phyloP scores from a whole-genome alignment of 2,797 vertebrate genomes.

The Periparus ater region DNA sequence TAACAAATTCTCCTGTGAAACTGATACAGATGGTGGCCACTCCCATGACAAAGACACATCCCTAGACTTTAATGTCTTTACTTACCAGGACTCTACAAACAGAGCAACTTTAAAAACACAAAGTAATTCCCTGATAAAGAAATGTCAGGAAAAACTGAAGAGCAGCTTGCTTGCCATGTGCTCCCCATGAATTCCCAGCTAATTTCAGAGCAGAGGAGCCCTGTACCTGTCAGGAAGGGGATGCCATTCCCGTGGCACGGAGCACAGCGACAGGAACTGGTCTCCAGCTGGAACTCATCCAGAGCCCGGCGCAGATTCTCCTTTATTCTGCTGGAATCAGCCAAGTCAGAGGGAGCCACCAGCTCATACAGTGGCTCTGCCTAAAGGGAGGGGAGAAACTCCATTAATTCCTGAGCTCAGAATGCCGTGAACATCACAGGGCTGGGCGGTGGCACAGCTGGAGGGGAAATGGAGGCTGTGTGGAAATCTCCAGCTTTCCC shows the following conservation, averaged over 20 bases:
- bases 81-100: not conserved
- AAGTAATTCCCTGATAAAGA: not conserved
- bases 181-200: not conserved
- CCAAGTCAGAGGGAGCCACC: constrained; percentile 82
- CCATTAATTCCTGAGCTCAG: not conserved
- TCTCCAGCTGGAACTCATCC: constrained; percentile 84
- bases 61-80: not conserved
- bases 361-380: constrained; percentile 85
- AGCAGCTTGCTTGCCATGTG: not conserved
- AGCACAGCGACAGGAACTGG: constrained; percentile 83
- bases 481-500: not conserved
- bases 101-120: not conserved
- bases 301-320: constrained; percentile 86
- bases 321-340: constrained; percentile 74
- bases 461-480: not conserved
- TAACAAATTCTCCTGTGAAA: constrained; percentile 22
- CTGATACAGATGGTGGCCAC: not conserved
- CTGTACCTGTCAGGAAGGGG: constrained; percentile 86
- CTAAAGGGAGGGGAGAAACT: constrained; percentile 64
- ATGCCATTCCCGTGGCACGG: constrained; percentile 88
- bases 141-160: not conserved
- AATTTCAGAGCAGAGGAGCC: not conserved
- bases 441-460: not conserved
- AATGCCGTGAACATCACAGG: not conserved
- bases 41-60: not conserved